Evolutionary conservation across 2,888 invertebrate genomes (phyloP).

Genomic region (Perithous albicinctus): DNA sequence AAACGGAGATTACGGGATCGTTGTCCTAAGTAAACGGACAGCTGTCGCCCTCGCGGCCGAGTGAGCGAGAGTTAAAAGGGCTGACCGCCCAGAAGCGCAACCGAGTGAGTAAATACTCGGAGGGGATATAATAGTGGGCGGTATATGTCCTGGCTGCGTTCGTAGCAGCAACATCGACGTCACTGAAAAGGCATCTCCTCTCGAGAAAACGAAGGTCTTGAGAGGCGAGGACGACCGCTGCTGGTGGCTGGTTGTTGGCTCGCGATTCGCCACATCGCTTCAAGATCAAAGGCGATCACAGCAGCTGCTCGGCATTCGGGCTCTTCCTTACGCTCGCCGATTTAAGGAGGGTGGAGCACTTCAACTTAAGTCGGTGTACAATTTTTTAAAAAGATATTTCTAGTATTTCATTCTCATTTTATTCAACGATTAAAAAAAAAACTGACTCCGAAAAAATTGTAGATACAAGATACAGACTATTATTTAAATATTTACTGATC

Average conservation of each 20-base stretch:
- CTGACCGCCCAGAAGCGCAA: conserved; percentile 37
- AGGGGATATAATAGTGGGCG: conserved; percentile 7
- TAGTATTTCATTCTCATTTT: too few relatives aligned
- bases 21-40: conserved; percentile 71
- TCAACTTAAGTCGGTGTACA: too few relatives aligned
- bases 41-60: conserved; percentile 9
- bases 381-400: too few relatives aligned
- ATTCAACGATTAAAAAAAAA: neutral
- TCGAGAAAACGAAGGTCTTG: conserved; percentile 40
- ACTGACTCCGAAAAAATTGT: neutral
- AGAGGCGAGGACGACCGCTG: conserved; percentile 4
- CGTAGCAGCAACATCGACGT: conserved; percentile 63
- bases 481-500: too few relatives aligned
- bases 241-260: neutral
- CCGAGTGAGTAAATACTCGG: conserved; percentile 13
- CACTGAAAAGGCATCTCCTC: conserved; percentile 25
- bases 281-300: conserved; percentile 70
- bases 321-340: conserved; percentile 61
- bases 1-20: conserved; percentile 71
- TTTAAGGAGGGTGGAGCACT: neutral
- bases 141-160: conserved; percentile 14
- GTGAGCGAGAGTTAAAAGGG: conserved; percentile 11
- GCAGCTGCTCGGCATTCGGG: conserved; percentile 53
- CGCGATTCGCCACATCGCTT: conserved; percentile 68
- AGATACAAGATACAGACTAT: too few relatives aligned